These are phyloP conservation scores for Plebejus argus DNA, from an alignment of 2,888 invertebrate genomes.

Conservation along the genomic window DNA sequence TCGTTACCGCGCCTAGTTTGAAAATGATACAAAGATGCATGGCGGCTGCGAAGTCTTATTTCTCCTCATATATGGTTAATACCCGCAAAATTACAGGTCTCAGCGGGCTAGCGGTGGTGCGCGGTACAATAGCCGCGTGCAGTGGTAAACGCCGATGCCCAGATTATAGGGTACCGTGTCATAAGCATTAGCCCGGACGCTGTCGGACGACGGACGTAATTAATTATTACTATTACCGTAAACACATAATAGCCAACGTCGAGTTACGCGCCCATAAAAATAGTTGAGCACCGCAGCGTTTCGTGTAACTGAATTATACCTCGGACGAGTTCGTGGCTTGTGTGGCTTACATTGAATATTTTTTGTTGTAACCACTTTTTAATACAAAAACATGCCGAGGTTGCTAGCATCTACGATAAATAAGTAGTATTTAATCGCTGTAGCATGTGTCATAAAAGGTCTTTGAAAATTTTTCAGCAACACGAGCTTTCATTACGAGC, in stretches of 20 bases:
- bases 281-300: slow-evolving; percentile 11
- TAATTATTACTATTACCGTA: slow-evolving; percentile 34
- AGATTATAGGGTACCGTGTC: slow-evolving; percentile 75
- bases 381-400: background rate
- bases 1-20: background rate
- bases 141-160: slow-evolving; percentile 64
- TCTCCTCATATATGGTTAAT: slow-evolving; percentile 47
- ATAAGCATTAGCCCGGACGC: slow-evolving; percentile 57
- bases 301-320: slow-evolving; percentile 13
- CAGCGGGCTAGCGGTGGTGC: slow-evolving; percentile 58
- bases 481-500: too few relatives aligned
- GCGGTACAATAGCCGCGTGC: slow-evolving; percentile 57
- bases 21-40: slow-evolving; percentile 23
- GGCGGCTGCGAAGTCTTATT: slow-evolving; percentile 42
- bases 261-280: slow-evolving; percentile 21
- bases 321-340: background rate
- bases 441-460: too few relatives aligned
- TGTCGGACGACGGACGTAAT: slow-evolving; percentile 36
- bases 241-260: slow-evolving; percentile 25
- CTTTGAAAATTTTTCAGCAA: too few relatives aligned
- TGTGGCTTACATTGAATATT: background rate
- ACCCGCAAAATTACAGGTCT: slow-evolving; percentile 74
- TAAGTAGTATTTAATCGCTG: background rate
- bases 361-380: background rate
- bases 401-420: too few relatives aligned